Conservation (phyloP, 2,888 invertebrate genomes). For the Lampropteryx suffumata region DNA sequence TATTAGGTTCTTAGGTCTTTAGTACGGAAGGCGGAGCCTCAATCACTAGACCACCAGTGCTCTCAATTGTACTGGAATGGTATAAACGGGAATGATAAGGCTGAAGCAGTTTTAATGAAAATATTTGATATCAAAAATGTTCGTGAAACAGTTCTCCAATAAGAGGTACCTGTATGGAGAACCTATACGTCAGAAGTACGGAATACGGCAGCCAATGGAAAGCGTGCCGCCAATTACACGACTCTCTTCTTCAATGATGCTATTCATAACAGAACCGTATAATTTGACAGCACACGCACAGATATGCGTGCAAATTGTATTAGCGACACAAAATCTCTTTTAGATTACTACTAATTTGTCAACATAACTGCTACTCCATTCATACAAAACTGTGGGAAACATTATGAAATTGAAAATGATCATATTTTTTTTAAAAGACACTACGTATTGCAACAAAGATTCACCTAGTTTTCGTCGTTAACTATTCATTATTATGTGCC, state of each 20-base stretch:
- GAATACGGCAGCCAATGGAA: constrained; percentile 25
- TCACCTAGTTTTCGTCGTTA: constrained; percentile 82
- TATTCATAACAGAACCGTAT: constrained; percentile 51
- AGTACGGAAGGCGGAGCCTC: no score
- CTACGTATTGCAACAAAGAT: constrained; percentile 81
- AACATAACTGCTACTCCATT: constrained; percentile 64
- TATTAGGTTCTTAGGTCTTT: no score
- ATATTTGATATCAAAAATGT: no score
- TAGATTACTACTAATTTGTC: constrained; percentile 80
- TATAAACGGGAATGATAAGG: no score
- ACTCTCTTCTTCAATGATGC: constrained; percentile 41
- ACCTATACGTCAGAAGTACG: constrained; percentile 4
- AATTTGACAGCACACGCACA: constrained; percentile 58
- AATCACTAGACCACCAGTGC: no score
- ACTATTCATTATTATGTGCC: constrained; percentile 81
- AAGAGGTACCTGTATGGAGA: no score
- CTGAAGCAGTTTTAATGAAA: no score
- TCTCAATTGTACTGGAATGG: no score
- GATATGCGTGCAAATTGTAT: constrained; percentile 56
- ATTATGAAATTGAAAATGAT: constrained; percentile 82
- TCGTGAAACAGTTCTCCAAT: no score
- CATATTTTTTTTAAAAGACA: constrained; percentile 82
- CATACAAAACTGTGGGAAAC: constrained; percentile 74
- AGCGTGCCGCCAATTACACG: constrained; percentile 32
- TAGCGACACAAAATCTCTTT: constrained; percentile 69